Base-by-base conservation (phyloP, 2,888 invertebrate species). In the Stramonita haemastoma region DNA sequence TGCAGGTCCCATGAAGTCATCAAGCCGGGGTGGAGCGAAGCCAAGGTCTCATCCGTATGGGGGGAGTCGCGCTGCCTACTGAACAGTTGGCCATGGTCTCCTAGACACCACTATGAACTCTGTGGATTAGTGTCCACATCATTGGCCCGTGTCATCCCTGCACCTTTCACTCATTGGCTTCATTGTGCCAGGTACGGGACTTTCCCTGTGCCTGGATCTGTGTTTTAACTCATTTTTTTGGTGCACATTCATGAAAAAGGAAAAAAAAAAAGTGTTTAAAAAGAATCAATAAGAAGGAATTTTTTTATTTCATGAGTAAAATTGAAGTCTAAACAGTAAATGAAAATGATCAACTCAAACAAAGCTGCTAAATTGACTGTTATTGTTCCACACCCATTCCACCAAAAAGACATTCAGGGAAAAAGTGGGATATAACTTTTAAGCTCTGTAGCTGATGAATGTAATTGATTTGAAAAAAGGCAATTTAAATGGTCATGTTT, bases 1-100 rank as follows among this genome's bases (percentile, higher is more conserved):
- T 19, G 36, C 85, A 29, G 91, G 89, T 29, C 90, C 90, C 32
- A 89, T 90, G 77, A 92, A 91, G 89, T 70, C 90, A 29, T 89
- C 91, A 11, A 88, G 90, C 32, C 89, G 90, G 22, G 88, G 91
- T 6, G 88, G 91, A n/a, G 90, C 89, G 8, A 91, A 91, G 73
- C 89, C 89, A 34, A 90, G 92, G 66, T 86, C 90, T 34, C 92
- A 91, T 84, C 91, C 92, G 8, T 91, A 92, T 70, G 73, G 87
- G n/a, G 87, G 90, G 13, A 86, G 90, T 66, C 83, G 92, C 46
- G 90, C 91, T 32, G 90, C 87, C 83, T 91, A 90, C 73, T 91
- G 89, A 88, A 36, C 81, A 32, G 22, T 19, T 83, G 26, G 56
- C 66, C 79, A 13, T 60, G 1, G 36, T 13, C 81, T 26, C 22